Base-by-base conservation (phyloP, 1,140 invertebrate genomes). In the Tetraneura akinire region DNA sequence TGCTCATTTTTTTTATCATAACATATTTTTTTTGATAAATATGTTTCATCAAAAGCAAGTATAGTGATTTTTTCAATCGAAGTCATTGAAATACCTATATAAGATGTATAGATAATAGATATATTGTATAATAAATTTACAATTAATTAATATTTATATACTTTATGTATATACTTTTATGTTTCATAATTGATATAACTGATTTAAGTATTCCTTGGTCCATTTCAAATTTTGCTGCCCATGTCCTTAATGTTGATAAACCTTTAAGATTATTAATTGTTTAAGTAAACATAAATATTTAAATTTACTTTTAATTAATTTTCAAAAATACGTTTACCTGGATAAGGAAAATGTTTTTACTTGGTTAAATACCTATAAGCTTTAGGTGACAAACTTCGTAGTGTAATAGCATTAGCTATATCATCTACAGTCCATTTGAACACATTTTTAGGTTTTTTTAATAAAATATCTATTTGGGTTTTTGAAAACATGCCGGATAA, bases 1-100 rank as follows among this genome's bases (percentile, higher is more conserved):
- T 55, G 53, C n/a, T 55, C 18, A 21, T 55, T 21, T 55, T 55
- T 55, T 55, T n/a, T 55, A 55, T 55, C 53, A 55, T 55, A 55
- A 55, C 53, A 55, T 10, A 55, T 9, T 55, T 55, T 55, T 55
- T 55, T 18, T 0, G 53, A 55, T n/a, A 55, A 55, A 21, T 55
- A 55, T 21, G 53, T 55, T 55, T 55, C 53, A 11, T 55, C 53
- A 55, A 23, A 55, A 55, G 53, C 11, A 9, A 53, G 18, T n/a
- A 53, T 18, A 53, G 51, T 21, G n/a, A 53, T 5, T 53, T 8
- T n/a, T n/a, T 53, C 51, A 6, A n/a, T 53, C 0, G 9, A 10
- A 55, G n/a, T 55, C 53, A 55, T 23, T 11, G n/a, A 55, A 11
- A 21, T 55, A 21, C 53, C 53, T 55, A 10, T 55, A 55, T 23